Evolutionary conservation across 1,140 invertebrate genomes (phyloP).

Genomic region (Drosophila mayri): DNA sequence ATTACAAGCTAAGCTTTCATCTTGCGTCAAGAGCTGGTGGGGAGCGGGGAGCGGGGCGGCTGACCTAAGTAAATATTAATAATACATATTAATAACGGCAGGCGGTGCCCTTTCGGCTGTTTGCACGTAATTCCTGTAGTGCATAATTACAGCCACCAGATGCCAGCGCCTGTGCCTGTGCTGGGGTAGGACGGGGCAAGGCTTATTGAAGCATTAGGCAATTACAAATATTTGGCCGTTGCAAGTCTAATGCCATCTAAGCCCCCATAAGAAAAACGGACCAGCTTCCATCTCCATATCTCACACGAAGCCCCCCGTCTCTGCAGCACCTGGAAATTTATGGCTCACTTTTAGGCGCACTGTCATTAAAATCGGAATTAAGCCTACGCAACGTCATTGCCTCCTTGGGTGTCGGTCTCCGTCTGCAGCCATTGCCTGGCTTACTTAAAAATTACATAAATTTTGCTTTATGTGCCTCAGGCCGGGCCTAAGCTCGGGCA

Average conservation of each 20-base stretch:
- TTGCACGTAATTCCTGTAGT: conserved; percentile 81
- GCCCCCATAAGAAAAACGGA: conserved; percentile 9
- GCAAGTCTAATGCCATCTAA: conserved; percentile 39
- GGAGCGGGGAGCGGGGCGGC: conserved; percentile 12
- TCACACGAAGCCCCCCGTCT: conserved; percentile 9
- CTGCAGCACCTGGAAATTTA: conserved; percentile 66
- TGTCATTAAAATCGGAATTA: conserved; percentile 80
- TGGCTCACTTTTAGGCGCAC: conserved; percentile 77
- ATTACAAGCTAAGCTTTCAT: conserved; percentile 75
- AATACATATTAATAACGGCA: conserved; percentile 83
- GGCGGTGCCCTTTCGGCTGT: conserved; percentile 59
- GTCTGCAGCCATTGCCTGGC: conserved; percentile 50
- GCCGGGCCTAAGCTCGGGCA: conserved; percentile 51
- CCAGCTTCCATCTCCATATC: conserved; percentile 34
- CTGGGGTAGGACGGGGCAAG: not conserved
- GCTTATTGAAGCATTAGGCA: conserved; percentile 69
- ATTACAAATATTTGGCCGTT: conserved; percentile 75
- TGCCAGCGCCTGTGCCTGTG: not conserved
- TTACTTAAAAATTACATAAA: conserved; percentile 83
- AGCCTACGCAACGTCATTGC: conserved; percentile 49
- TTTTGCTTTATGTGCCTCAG: conserved; percentile 71
- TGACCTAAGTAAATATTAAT: conserved; percentile 85
- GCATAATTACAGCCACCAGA: conserved; percentile 60
- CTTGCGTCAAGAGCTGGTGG: conserved; percentile 23
- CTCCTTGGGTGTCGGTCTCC: conserved; percentile 11